phyloP scores from a whole-genome alignment of 2,888 invertebrate species.

The Bugulina stolonifera region DNA sequence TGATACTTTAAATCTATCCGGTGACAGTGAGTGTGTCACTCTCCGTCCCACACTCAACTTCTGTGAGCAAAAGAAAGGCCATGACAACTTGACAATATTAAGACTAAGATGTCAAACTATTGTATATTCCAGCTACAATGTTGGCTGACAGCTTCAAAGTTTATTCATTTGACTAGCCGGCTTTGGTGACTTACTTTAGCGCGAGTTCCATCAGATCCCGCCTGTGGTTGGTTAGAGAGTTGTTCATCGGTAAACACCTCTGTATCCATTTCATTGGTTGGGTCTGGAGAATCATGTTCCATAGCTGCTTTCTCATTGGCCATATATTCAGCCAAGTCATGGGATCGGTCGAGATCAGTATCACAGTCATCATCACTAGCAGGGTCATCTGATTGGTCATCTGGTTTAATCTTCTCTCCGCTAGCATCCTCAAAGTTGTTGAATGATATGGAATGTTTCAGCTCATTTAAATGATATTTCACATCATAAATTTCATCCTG shows the following conservation, averaged over 20 bases:
- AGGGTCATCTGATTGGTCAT: neutral
- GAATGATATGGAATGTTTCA: constrained; percentile 16
- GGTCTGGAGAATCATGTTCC: neutral
- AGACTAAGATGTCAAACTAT: no score
- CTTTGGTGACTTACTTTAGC: no score
- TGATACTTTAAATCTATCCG: constrained; percentile 7
- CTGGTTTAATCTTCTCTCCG: neutral
- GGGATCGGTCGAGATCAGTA: constrained; percentile 10
- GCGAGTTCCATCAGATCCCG: no score
- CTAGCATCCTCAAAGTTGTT: neutral
- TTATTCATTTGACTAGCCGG: no score
- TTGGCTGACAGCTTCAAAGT: no score
- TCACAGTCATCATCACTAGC: neutral
- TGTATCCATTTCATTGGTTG: constrained; percentile 1
- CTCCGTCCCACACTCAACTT: neutral
- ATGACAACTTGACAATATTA: no score
- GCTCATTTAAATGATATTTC: constrained; percentile 17
- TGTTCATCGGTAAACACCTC: no score
- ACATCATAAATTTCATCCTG: constrained; percentile 21
- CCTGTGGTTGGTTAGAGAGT: no score
- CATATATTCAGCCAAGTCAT: constrained; percentile 8
- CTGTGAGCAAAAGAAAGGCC: no score
- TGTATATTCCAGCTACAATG: no score
- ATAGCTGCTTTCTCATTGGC: neutral
- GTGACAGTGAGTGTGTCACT: neutral